Evolutionary conservation across 2,113 vertebrate species (phyloP).

Genomic region (Tragelaphus buxtoni): DNA sequence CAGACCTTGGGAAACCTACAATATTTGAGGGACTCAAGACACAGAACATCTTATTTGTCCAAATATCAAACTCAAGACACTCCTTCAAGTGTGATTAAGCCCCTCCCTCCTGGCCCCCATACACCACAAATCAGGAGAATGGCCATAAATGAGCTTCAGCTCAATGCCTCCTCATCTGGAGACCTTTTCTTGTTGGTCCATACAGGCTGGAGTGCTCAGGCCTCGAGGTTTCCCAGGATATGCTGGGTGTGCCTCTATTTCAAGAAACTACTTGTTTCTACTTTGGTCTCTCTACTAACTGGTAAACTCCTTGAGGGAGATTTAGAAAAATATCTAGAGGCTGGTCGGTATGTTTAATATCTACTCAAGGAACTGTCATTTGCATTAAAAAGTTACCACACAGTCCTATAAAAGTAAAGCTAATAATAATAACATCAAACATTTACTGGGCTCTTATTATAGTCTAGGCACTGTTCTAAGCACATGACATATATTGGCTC

Average conservation of each 20-base stretch:
- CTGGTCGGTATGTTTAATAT: not conserved
- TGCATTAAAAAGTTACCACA: not conserved
- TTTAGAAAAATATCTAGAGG: not conserved
- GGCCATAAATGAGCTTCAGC: not conserved
- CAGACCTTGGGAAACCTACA: not conserved
- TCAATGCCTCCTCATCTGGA: not conserved
- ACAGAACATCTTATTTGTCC: not conserved
- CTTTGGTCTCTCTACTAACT: not conserved
- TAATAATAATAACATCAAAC: not conserved
- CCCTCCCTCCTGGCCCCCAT: accelerated
- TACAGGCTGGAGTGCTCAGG: not conserved
- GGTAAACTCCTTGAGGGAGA: not conserved
- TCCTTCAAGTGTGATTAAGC: not conserved
- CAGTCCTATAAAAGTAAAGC: not conserved
- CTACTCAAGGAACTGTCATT: not conserved
- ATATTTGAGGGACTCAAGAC: not conserved
- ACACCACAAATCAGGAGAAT: not conserved
- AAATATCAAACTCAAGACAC: not conserved
- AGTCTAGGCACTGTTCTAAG: not conserved
- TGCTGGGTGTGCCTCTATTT: not conserved
- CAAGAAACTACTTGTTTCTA: conserved; percentile 5
- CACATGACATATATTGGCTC: not conserved
- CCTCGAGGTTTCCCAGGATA: not conserved
- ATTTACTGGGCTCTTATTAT: not conserved
- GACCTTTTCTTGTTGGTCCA: not conserved